These are phyloP conservation scores for Cardiocondyla obscurior DNA, from an alignment of 1,140 invertebrate species.

Conservation along the genomic window DNA sequence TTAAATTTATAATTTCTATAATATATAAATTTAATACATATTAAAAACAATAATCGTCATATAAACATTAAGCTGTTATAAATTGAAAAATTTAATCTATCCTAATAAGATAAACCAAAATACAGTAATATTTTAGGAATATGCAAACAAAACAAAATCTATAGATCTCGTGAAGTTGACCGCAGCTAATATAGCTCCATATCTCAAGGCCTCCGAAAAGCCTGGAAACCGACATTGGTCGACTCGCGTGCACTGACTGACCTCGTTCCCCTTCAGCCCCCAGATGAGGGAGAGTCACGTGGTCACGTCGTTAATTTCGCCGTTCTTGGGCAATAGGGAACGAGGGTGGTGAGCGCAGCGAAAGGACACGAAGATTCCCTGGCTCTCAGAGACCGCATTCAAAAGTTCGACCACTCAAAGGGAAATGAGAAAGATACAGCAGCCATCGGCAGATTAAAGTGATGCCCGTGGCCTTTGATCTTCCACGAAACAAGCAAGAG, in stretches of 20 bases:
- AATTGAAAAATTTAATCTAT: background rate
- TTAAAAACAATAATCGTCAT: background rate
- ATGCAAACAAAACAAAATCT: conserved; percentile 6
- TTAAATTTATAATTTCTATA: background rate
- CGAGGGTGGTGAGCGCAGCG: background rate
- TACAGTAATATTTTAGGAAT: background rate
- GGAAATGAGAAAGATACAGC: conserved; percentile 13
- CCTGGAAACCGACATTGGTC: conserved; percentile 60
- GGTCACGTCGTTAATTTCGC: conserved; percentile 58
- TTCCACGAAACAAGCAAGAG: conserved; percentile 52
- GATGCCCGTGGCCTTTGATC: conserved; percentile 69
- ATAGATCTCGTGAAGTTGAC: conserved; percentile 15
- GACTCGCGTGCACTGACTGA: conserved; percentile 65
- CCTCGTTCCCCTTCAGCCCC: conserved; percentile 55
- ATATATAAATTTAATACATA: too few species aligned
- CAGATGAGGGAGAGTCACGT: conserved; percentile 55
- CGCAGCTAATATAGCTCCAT: conserved; percentile 13
- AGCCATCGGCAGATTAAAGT: conserved; percentile 76
- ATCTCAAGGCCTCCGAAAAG: conserved; percentile 47
- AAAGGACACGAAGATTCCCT: conserved; percentile 5
- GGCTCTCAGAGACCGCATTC: conserved; percentile 9
- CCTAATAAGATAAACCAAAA: background rate
- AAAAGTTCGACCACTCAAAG: conserved; percentile 27
- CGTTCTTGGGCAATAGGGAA: conserved; percentile 6
- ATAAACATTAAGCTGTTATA: background rate